Conservation (phyloP, 2,888 invertebrate genomes). For the Rotaria macrura region DNA sequence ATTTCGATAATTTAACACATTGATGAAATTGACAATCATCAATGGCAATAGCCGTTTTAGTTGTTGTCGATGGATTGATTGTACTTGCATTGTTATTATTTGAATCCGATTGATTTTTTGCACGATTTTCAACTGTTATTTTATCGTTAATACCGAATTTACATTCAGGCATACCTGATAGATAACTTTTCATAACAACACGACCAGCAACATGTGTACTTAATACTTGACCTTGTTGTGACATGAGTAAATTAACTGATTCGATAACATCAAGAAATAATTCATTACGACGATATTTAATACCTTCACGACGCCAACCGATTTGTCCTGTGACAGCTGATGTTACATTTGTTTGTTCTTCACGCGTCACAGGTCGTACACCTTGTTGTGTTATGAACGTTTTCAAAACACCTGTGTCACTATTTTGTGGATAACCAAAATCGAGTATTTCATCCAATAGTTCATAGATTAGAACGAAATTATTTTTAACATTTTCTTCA, state of each 20-base stretch:
- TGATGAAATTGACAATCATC: conserved; percentile 99
- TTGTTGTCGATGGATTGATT: not conserved
- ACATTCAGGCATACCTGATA: conserved; percentile 99
- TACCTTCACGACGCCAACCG: conserved; percentile 96
- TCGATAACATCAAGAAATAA: conserved; percentile 94
- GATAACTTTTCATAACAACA: conserved; percentile 97
- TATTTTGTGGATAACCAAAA: conserved; percentile 99
- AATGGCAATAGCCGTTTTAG: conserved; percentile 77
- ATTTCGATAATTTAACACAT: conserved; percentile 97
- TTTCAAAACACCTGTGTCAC: conserved; percentile 94
- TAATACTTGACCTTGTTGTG: conserved; percentile 94
- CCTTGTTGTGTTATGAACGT: conserved; percentile 99
- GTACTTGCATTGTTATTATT: conserved; percentile 38
- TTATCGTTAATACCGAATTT: conserved; percentile 99
- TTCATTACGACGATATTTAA: conserved; percentile 95
- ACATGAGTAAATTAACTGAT: conserved; percentile 96
- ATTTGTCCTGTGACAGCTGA: conserved; percentile 75
- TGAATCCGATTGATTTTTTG: conserved; percentile 47
- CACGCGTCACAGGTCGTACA: conserved; percentile 85
- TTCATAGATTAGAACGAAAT: conserved; percentile 98
- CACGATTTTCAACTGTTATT: conserved; percentile 74
- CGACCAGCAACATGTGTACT: conserved; percentile 98
- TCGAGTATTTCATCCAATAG: conserved; percentile 95
- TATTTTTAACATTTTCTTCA: conserved; percentile 99
- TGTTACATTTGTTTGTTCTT: conserved; percentile 94